phyloP scores from a whole-genome alignment of 1,140 invertebrate genomes.

The Nasonia longicornis region DNA sequence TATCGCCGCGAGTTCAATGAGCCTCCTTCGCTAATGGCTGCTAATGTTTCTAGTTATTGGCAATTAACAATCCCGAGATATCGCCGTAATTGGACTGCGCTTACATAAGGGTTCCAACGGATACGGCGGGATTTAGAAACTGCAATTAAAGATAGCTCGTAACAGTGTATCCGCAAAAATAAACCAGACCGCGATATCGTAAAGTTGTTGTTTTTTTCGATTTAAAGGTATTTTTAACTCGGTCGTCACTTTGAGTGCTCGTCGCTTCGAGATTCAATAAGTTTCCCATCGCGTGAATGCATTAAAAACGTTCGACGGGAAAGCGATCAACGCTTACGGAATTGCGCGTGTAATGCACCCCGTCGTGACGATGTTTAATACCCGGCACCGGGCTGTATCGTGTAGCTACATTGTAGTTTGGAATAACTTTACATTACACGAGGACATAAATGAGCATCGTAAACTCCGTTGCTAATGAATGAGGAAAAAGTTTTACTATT shows the following conservation, averaged over 20 bases:
- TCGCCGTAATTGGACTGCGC: conserved; percentile 6
- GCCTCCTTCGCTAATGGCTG: background rate
- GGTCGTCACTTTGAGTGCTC: too few species aligned
- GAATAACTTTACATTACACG: background rate
- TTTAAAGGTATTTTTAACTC: too few species aligned
- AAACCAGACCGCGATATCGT: background rate
- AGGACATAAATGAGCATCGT: background rate
- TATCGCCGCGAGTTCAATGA: background rate
- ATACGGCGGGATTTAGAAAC: background rate
- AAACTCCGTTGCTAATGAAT: background rate
- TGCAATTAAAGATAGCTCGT: conserved; percentile 13
- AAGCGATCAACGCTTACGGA: background rate
- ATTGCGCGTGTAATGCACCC: background rate
- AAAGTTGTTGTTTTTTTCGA: background rate
- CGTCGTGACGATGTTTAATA: background rate
- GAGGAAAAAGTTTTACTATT: background rate
- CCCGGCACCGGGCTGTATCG: background rate
- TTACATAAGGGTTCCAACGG: background rate
- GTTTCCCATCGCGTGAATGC: background rate
- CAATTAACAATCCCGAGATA: conserved; percentile 17
- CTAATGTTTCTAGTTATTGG: background rate
- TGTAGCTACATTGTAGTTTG: background rate
- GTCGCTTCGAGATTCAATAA: background rate
- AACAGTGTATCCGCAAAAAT: background rate
- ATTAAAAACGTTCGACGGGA: background rate